Evolutionary conservation across 2,888 invertebrate genomes (phyloP), one percentile per base, ranked within the genome.

Genomic region (Orthosia cruda): DNA sequence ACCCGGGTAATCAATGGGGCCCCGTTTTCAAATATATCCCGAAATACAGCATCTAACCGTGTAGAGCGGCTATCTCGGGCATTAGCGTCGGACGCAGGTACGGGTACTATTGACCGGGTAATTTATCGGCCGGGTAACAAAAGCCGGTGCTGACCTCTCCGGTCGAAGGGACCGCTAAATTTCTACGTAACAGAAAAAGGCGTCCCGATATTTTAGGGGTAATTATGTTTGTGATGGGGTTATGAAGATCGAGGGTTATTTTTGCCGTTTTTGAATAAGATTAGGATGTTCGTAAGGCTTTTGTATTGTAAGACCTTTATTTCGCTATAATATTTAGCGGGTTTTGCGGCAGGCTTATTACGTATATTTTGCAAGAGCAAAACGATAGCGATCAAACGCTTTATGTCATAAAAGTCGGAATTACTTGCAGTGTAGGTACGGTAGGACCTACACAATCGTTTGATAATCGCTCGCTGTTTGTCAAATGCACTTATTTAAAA

Each of bases 101-200:
- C 69, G 80, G 87, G 70, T 71, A 70, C 78, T 83, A 85, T 86
- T 82, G 87, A 84, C 84, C 89, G 77, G 88, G 88, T 85, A 89
- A 91, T 90, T 90, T 90, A 91, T 90, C 90, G 87, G 81, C 78
- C 82, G 52, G 80, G 85, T 87, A 88, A 89, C 89, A 86, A 88
- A 89, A 71, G 73, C 85, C 84, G 69, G 73, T 52, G 78, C 87
- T 90, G 91, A 91, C 91, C 92, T 87, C 85, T 74, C 80, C 85
- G 91, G 90, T 90, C 90, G 81, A 49, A 70, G 77, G 78, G 86
- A 87, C 88, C 88, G 86, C 89, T 91, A 88, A 88, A 91, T 91
- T 90, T 90, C 88, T 83, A 85, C 86, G 88, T 85, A 83, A 82
- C 71, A 81, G 87, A 89, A 90, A 90, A 89, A 86, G 89, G 81